These are phyloP conservation scores for Drosophila kanapiae DNA, from an alignment of 1,140 invertebrate species.

Conservation along the genomic window DNA sequence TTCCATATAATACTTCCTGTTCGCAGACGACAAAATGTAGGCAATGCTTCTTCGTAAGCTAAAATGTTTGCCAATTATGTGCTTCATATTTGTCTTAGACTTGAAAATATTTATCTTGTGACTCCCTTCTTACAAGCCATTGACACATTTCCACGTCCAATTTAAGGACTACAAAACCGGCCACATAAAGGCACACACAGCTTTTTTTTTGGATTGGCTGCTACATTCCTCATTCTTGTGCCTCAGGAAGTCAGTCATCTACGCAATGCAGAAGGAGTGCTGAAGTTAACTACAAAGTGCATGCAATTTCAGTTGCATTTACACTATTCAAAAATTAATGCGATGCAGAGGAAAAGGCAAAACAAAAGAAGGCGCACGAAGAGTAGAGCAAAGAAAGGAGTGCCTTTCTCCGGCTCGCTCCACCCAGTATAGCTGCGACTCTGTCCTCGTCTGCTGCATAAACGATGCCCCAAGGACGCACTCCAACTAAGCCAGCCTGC, in stretches of 20 bases:
- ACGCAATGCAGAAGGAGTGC: slow-evolving; percentile 26
- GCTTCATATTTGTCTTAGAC: neutral
- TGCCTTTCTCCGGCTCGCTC: neutral
- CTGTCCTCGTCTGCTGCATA: slow-evolving; percentile 37
- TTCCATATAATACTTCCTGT: neutral
- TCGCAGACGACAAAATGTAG: neutral
- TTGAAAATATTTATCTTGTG: slow-evolving; percentile 9
- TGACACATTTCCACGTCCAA: slow-evolving; percentile 7
- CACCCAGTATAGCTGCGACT: neutral
- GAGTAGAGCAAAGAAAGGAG: slow-evolving; percentile 39
- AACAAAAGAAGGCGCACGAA: slow-evolving; percentile 35
- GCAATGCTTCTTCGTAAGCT: neutral
- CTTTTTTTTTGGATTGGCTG: neutral
- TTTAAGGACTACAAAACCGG: slow-evolving; percentile 9
- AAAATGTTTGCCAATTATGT: slow-evolving; percentile 7
- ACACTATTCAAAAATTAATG: slow-evolving; percentile 72
- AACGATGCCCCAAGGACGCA: slow-evolving; percentile 63
- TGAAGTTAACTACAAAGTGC: slow-evolving; percentile 26
- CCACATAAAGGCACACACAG: slow-evolving; percentile 1
- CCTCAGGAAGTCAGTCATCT: slow-evolving; percentile 13
- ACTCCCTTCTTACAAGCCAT: neutral
- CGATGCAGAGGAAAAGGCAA: slow-evolving; percentile 32
- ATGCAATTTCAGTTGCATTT: slow-evolving; percentile 59
- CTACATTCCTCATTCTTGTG: neutral
- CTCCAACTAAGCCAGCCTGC: slow-evolving; percentile 13